Percentiles rank a stretch among this genome's conserved stretches.
phyloP scores from a whole-genome alignment of 2,888 invertebrate genomes.

The Stramonita haemastoma region DNA sequence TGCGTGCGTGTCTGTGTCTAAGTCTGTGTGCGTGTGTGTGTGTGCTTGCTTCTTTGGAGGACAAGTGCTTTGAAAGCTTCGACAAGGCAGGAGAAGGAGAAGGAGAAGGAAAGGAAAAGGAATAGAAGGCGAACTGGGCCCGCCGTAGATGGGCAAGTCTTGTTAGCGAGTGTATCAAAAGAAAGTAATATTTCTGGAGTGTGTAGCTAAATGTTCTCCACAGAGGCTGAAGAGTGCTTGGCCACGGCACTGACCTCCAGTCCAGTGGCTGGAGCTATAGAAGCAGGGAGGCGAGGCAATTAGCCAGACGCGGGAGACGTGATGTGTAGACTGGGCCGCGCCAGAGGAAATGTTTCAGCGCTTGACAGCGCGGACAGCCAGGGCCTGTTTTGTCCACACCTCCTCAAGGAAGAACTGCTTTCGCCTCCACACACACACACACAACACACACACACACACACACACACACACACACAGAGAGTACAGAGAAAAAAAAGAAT shows the following conservation, averaged over 20 bases:
- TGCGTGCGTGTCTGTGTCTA: too few relatives aligned
- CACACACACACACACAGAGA: too few relatives aligned
- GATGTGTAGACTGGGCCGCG: constrained; percentile 13
- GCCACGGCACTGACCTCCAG: constrained; percentile 26
- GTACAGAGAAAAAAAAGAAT: neutral
- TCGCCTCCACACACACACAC: neutral
- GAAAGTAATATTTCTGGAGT: constrained; percentile 43
- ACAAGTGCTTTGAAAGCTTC: constrained; percentile 32
- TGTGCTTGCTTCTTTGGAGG: neutral
- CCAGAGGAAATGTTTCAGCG: constrained; percentile 26
- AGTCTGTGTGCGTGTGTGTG: too few relatives aligned
- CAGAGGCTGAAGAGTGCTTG: constrained; percentile 15
- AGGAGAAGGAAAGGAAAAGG: too few relatives aligned
- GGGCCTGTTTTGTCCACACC: neutral
- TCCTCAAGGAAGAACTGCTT: neutral
- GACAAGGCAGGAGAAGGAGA: neutral
- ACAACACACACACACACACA: too few relatives aligned
- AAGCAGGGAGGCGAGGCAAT: constrained; percentile 21
- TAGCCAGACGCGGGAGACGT: neutral
- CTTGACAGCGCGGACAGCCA: neutral
- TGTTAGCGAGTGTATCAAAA: constrained; percentile 35
- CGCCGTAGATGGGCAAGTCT: constrained; percentile 40
- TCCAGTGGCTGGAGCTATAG: constrained; percentile 6
- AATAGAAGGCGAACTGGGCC: constrained; percentile 16
- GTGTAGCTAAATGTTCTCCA: constrained; percentile 43